Evolutionary conservation across 2,888 invertebrate species (phyloP).

Genomic region (Sicus ferrugineus): DNA sequence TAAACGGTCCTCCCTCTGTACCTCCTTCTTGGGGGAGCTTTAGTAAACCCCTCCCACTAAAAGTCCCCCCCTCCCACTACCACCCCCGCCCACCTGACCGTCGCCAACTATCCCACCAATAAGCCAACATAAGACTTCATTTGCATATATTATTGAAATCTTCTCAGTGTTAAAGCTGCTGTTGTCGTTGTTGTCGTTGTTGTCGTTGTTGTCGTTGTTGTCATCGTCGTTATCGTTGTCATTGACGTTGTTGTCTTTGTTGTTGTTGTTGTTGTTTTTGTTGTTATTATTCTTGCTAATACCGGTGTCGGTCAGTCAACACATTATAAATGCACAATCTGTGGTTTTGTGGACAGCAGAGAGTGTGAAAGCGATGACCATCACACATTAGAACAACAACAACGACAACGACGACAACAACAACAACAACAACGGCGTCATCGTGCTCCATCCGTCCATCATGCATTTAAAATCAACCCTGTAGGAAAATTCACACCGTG

Average conservation of each 20-base stretch:
- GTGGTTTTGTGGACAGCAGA: slow-evolving; percentile 10
- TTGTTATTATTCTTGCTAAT: slow-evolving; percentile 1
- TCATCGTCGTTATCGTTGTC: not conserved
- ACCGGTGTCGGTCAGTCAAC: slow-evolving; percentile 18
- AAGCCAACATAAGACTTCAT: too few relatives aligned
- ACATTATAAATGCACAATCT: slow-evolving; percentile 22
- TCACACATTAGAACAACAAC: slow-evolving; percentile 6
- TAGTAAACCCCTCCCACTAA: too few relatives aligned
- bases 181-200: not conserved
- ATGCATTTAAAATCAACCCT: not conserved
- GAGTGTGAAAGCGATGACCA: slow-evolving; percentile 7
- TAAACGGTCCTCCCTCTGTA: not conserved
- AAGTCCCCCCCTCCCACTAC: too few relatives aligned
- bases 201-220: not conserved
- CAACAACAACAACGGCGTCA: slow-evolving; percentile 2
- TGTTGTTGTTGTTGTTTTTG: not conserved
- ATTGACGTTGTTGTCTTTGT: not conserved
- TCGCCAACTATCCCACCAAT: not conserved
- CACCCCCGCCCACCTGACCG: not conserved
- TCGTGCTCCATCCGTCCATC: not conserved
- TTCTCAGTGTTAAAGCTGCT: not conserved
- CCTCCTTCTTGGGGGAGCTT: too few relatives aligned
- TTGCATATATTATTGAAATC: not conserved
- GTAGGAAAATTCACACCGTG: not conserved
- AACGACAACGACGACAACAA: slow-evolving; percentile 2